Percentiles rank a stretch among this genome's conserved stretches.
phyloP scores from a whole-genome alignment of 2,797 vertebrate species.

The Poeciliopsis gracilis region DNA sequence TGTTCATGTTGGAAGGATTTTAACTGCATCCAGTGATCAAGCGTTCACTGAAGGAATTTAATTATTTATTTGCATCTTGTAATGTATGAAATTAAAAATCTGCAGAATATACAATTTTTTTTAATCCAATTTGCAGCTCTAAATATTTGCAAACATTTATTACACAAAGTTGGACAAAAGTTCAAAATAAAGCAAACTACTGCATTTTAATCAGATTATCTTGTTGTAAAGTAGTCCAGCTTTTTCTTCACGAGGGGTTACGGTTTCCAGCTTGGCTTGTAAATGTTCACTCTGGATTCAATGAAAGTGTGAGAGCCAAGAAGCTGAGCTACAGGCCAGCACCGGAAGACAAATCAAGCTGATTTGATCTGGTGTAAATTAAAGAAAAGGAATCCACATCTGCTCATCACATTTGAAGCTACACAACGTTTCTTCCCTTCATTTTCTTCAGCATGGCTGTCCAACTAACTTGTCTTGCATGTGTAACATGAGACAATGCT shows the following conservation, averaged over 20 bases:
- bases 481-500: constrained; percentile 48
- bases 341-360: constrained; percentile 56
- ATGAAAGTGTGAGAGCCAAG: constrained; percentile 34
- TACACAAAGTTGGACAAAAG: not conserved
- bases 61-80: too few species aligned
- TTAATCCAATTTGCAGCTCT: too few species aligned
- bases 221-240: constrained; percentile 25
- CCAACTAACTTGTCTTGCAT: constrained; percentile 47
- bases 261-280: constrained; percentile 30
- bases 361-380: constrained; percentile 64
- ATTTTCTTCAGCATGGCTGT: constrained; percentile 28
- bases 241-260: constrained; percentile 14
- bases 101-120: too few species aligned
- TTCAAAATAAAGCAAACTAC: constrained; percentile 23
- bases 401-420: constrained; percentile 76
- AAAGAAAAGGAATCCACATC: constrained; percentile 71
- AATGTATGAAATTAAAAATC: too few species aligned
- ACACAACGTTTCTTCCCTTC: constrained; percentile 29
- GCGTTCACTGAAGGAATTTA: too few species aligned
- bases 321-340: constrained; percentile 34
- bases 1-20: too few species aligned
- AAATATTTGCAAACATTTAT: not conserved
- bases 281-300: constrained; percentile 28
- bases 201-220: constrained; percentile 16
- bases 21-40: too few species aligned